Base-by-base conservation (phyloP, 2,888 invertebrate genomes). In the Caradrina kadenii region DNA sequence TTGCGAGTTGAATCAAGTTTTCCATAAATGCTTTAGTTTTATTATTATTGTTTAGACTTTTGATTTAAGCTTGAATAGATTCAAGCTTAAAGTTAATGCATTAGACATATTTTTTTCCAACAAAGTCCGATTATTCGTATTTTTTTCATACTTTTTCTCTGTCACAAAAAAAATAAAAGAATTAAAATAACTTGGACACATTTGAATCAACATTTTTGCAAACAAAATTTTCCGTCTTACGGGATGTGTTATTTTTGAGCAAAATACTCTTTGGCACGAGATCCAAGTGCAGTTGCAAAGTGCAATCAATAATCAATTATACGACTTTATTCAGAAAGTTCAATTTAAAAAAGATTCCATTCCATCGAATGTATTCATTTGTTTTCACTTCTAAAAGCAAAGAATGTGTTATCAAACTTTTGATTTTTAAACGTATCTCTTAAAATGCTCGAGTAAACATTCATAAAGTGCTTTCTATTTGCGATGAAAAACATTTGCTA, bases 201-300 rank as follows among this genome's bases (percentile, higher is more conserved):
- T 35, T 35, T 26, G 26, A 26, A 26, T 26, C 4, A 26, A 26
- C 26, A 26, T 26, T 7, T 31, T 31, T 31, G 7, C 31, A 54
- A 39, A 22, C 15, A 39, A 49, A 58, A 59, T 49, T 73, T 39
- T 59, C 73, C 39, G 21, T 0, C n/a, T 10, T 42, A 55, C 59
- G 0, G 11, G 35, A 22, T 31, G 67, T 68, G 60, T 83, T 83
- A 79, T 85, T 83, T 82, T 82, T 62, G 72, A 64, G 56, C 53
- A 63, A 82, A 81, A 59, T 86, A 86, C 85, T 86, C 77, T 83
- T 86, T 86, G 88, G 87, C 88, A 87, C 80, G 69, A 53, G 65
- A 72, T 68, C 60, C 73, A 59, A 31, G 63, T 73, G 71, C 73
- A 72, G 11, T 58, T 61, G 45, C 35, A 45, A 48, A 39, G n/a